Conservation (phyloP, 2,888 invertebrate species). For the Eurois occulta region DNA sequence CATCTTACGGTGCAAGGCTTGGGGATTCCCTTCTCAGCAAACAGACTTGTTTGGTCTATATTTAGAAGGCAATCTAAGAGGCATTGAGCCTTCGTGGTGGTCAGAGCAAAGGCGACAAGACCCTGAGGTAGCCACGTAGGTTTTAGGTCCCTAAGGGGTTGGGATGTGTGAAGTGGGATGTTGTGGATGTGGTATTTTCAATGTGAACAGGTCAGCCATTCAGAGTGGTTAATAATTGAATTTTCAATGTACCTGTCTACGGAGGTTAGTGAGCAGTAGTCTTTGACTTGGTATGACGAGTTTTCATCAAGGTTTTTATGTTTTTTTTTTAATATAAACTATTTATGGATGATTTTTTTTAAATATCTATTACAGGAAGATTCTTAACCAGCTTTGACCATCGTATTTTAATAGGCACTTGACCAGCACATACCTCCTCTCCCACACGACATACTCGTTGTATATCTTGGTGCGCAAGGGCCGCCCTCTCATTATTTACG, state of each 20-base stretch:
- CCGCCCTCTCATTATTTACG: slow-evolving; percentile 90
- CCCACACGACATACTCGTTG: slow-evolving; percentile 68
- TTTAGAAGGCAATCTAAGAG: slow-evolving; percentile 88
- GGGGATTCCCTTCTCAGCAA: slow-evolving; percentile 83
- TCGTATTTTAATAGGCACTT: slow-evolving; percentile 12
- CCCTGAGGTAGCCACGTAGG: slow-evolving; percentile 77
- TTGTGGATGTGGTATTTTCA: slow-evolving; percentile 46
- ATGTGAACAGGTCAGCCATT: background rate
- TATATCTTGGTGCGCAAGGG: slow-evolving; percentile 76
- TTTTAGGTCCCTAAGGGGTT: slow-evolving; percentile 84
- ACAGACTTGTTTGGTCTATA: slow-evolving; percentile 87
- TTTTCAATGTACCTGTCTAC: background rate
- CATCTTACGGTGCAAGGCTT: slow-evolving; percentile 66
- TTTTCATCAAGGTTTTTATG: background rate
- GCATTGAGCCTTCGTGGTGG: slow-evolving; percentile 83
- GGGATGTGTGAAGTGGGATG: slow-evolving; percentile 73
- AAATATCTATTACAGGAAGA: background rate
- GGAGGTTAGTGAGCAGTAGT: background rate
- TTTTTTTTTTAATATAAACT: background rate
- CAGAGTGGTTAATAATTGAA: background rate
- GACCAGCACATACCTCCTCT: slow-evolving; percentile 72
- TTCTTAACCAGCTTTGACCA: background rate
- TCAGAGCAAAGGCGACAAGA: slow-evolving; percentile 80
- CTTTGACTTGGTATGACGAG: background rate
- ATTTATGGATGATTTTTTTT: background rate